Evolutionary conservation across 1,140 invertebrate genomes (phyloP), one percentile per base, ranked within the genome.

Genomic region (Dufourea novaeangliae): DNA sequence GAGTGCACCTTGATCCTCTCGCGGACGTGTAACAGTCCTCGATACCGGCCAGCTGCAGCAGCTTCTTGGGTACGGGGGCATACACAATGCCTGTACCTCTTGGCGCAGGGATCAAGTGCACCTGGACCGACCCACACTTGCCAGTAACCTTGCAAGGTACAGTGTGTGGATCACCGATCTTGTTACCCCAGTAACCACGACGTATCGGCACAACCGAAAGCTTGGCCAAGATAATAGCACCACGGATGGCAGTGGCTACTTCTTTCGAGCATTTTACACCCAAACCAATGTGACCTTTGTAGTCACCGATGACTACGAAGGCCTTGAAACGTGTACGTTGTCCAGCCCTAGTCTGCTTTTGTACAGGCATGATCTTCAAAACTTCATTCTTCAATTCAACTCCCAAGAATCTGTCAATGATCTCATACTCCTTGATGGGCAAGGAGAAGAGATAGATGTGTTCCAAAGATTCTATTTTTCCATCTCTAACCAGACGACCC

Each of bases 221-320:
- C 91, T 99, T 99, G 59, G 99, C 99, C 71, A 99, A 93, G 87
- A 99, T 99, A 87, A 99, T 99, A 77, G 99, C 99, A 73, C 99
- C 99, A 83, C 99, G 96, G 90, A 99, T 99, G 71, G 99, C 99
- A 82, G 99, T 99, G 4, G 99, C 99, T 50, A 99, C 99, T 98
- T 99, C 99, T 93, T 99, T 99, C 87, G 98, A 99, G 94, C 99
- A 99, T 91, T 99, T 99, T 0, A 99, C 98, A 59, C 99, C 99
- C 11, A 99, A 93, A 86, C 99, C 99, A 93, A 99, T 99, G 92
- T 99, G 99, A n/a, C 99, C 99, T 88, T 99, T 98, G 91, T 96
- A 97, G 90, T 99, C 99, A 83, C 99, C 99, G 91, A 99, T 99
- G 77, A 98, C 98, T 76, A 98, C 94, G 82, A 96, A 96, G 41